phyloP scores from a whole-genome alignment of 2,797 vertebrate genomes.

The Dipus sagitta region DNA sequence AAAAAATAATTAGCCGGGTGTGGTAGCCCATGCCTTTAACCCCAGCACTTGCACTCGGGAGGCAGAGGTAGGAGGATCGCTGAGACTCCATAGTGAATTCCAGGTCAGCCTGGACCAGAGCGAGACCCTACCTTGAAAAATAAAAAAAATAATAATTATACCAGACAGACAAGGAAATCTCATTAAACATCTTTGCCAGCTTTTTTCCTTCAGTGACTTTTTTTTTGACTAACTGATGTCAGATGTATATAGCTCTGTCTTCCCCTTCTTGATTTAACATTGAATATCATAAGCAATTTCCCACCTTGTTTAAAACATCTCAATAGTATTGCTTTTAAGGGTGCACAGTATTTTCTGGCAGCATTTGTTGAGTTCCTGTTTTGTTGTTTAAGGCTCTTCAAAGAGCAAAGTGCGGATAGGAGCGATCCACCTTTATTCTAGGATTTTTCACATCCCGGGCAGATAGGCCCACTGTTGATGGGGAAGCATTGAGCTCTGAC shows the following conservation, averaged over 20 bases:
- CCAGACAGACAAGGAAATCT: neutral
- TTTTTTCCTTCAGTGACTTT: neutral
- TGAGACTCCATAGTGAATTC: too few relatives aligned
- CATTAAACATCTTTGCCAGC: neutral
- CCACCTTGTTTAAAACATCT: neutral
- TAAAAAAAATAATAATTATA: neutral
- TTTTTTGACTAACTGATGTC: neutral
- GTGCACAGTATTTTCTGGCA: neutral
- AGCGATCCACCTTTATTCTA: neutral
- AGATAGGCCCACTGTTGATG: neutral
- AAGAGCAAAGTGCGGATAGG: neutral
- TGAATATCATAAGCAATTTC: neutral
- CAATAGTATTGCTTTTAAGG: neutral
- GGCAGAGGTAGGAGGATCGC: too few relatives aligned
- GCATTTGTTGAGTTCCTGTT: neutral
- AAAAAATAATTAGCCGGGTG: too few relatives aligned
- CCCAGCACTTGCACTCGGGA: too few relatives aligned
- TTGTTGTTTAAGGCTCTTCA: neutral
- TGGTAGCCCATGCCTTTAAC: too few relatives aligned
- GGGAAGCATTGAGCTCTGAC: neutral
- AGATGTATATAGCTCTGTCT: neutral
- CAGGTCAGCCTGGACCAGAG: too few relatives aligned
- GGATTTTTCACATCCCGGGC: slow-evolving; percentile 38
- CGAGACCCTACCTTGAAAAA: too few relatives aligned
- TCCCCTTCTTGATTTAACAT: neutral